Percentiles rank a stretch among this genome's conserved stretches.
phyloP scores from a whole-genome alignment of 2,888 invertebrate species.

The Cylloceria caligata region DNA sequence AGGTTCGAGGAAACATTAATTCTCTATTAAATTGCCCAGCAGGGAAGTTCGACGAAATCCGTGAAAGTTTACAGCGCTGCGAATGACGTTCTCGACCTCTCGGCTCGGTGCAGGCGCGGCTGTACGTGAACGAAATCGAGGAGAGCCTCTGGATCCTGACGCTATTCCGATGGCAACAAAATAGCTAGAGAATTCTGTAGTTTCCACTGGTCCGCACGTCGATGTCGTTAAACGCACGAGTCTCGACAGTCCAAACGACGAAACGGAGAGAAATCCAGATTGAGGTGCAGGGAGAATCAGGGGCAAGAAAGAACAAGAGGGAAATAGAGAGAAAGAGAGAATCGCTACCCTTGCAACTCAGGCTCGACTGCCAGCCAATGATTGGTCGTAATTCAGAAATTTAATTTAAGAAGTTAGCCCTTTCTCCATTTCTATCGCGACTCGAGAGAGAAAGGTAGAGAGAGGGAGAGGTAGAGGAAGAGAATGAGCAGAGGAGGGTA shows the following conservation, averaged over 20 bases:
- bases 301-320: neutral
- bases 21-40: constrained; percentile 28
- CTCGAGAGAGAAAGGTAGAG: constrained; percentile 12
- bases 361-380: constrained; percentile 60
- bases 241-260: constrained; percentile 41
- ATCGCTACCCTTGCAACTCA: constrained; percentile 4
- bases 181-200: constrained; percentile 18
- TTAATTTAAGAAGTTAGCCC: constrained; percentile 75
- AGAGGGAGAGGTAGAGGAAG: constrained; percentile 9
- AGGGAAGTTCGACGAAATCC: constrained; percentile 32
- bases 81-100: constrained; percentile 23
- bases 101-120: constrained; percentile 16
- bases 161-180: constrained; percentile 33
- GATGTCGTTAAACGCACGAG: constrained; percentile 68
- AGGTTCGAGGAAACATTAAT: constrained; percentile 28
- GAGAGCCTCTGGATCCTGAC: constrained; percentile 3
- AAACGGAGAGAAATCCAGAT: constrained; percentile 38
- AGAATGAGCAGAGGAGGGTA: neutral
- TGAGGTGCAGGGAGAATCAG: constrained; percentile 6
- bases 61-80: constrained; percentile 29
- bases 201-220: constrained; percentile 55
- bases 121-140: constrained; percentile 31
- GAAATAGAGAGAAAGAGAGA: constrained; percentile 8
- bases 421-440: constrained; percentile 20
- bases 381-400: constrained; percentile 75